Evolutionary conservation across 2,888 invertebrate species (phyloP).

Genomic region (Tigriopus californicus): DNA sequence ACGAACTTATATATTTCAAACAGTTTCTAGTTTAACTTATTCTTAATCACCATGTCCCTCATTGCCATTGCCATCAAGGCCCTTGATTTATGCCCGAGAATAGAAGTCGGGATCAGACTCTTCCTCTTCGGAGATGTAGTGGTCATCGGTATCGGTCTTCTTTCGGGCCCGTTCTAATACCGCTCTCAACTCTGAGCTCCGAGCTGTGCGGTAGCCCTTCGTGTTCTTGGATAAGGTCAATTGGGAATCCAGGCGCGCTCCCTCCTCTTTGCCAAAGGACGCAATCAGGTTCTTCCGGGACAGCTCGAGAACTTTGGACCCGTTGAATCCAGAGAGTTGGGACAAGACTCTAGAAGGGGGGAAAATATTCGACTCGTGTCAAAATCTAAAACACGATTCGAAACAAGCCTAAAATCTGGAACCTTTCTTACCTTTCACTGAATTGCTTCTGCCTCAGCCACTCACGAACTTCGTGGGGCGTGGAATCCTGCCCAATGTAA

Average conservation of each 20-base stretch:
- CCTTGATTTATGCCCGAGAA: too few species aligned
- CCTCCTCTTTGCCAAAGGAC: neutral
- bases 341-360: neutral
- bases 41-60: too few species aligned
- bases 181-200: neutral
- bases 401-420: neutral
- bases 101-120: too few species aligned
- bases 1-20: too few species aligned
- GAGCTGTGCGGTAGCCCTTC: neutral
- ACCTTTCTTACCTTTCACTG: neutral
- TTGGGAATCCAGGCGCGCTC: neutral
- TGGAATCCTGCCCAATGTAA: neutral
- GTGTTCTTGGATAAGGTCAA: neutral
- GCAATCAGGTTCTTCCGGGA: neutral
- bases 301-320: neutral
- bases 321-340: neutral
- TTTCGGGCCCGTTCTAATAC: neutral
- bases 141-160: too few species aligned
- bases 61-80: too few species aligned
- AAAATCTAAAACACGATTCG: neutral
- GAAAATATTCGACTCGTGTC: too few species aligned
- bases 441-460: neutral
- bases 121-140: too few species aligned
- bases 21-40: too few species aligned
- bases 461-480: neutral